phyloP scores from a whole-genome alignment of 53 echinoderm and acorn worm species.

The Pentamera pediparva region DNA sequence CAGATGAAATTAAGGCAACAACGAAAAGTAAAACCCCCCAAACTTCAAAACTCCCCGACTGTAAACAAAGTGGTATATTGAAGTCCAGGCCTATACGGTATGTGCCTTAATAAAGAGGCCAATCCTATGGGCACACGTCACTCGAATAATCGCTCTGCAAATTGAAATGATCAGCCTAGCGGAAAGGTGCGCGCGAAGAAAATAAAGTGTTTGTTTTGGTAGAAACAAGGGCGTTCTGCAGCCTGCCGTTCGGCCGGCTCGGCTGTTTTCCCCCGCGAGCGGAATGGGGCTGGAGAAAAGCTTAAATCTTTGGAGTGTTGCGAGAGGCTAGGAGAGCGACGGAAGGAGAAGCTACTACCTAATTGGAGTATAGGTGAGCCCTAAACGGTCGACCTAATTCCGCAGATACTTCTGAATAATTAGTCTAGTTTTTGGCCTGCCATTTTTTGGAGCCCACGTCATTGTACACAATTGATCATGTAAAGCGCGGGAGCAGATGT shows the following conservation, averaged over 20 bases:
- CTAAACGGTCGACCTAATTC: constrained; percentile 42
- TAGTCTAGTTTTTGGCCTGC: constrained; percentile 26
- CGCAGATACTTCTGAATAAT: constrained; percentile 32
- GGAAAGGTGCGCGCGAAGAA: constrained; percentile 35
- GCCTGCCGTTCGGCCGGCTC: constrained; percentile 9
- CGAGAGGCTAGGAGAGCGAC: no score
- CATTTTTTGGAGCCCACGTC: constrained; percentile 6
- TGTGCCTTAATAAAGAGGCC: constrained; percentile 2
- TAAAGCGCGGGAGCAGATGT: background rate
- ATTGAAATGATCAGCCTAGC: constrained; percentile 19
- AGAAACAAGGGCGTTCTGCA: constrained; percentile 26
- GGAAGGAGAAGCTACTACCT: constrained; percentile 15
- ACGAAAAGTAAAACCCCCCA: no score
- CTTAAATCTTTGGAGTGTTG: constrained; percentile 28
- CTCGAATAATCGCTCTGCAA: constrained; percentile 32
- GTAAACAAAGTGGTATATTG: background rate
- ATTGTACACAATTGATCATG: constrained; percentile 11
- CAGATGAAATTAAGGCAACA: constrained; percentile 21
- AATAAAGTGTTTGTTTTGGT: constrained; percentile 35
- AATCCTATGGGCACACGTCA: constrained; percentile 20
- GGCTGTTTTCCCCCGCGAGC: constrained; percentile 26
- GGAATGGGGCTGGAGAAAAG: constrained; percentile 17
- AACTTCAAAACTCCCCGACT: constrained; percentile 24
- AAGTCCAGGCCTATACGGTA: background rate
- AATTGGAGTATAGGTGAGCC: constrained; percentile 29